Conservation (phyloP, 2,113 vertebrate species). For the Microcebus griseorufus region DNA sequence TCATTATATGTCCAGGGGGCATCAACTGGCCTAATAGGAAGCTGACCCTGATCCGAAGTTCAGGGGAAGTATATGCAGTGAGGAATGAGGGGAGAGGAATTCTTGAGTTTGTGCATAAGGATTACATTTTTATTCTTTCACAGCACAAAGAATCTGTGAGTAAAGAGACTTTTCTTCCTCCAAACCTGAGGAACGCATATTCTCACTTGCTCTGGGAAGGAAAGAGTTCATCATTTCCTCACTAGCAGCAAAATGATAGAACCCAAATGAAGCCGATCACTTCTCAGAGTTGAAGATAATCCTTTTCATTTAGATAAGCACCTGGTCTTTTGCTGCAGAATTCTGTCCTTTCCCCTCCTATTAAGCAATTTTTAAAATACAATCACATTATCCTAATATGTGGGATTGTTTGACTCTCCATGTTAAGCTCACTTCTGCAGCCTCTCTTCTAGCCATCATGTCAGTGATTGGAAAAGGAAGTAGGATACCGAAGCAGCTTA, state of each 20-base stretch:
- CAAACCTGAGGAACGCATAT: not conserved
- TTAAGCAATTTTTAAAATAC: slow-evolving; percentile 35
- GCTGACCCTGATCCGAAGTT: not conserved
- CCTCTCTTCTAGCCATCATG: not conserved
- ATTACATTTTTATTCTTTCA: not conserved
- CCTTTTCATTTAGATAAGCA: slow-evolving; percentile 8
- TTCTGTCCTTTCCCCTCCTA: not conserved
- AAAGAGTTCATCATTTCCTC: not conserved
- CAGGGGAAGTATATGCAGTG: not conserved
- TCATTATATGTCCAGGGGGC: not conserved
- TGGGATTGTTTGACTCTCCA: not conserved
- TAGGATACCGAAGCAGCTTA: not conserved
- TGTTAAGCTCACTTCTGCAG: not conserved
- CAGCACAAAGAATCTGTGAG: not conserved
- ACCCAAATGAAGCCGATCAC: not conserved
- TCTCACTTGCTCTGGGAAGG: not conserved
- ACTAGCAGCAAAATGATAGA: not conserved
- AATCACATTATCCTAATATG: not conserved
- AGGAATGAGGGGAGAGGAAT: not conserved
- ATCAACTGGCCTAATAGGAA: not conserved
- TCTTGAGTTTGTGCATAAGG: not conserved
- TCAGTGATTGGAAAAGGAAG: not conserved
- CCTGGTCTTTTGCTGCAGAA: not conserved
- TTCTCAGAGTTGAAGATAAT: slow-evolving; percentile 20
- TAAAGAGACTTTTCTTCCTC: not conserved